Conservation (phyloP, 1,140 invertebrate genomes). For the Anastrepha obliqua region DNA sequence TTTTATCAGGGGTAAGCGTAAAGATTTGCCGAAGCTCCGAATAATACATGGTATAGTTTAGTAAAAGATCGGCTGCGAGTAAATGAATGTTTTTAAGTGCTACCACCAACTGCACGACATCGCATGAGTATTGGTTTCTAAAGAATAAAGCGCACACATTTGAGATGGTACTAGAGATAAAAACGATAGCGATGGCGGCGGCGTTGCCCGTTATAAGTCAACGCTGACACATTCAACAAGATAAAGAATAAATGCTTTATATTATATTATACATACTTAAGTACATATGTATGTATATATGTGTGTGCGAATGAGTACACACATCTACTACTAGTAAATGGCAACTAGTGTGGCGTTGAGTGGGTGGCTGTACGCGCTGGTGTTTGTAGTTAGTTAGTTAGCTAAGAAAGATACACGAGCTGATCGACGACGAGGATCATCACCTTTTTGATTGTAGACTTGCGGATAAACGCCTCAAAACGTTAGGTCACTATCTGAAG, state of each 20-base stretch:
- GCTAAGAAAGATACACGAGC: neutral
- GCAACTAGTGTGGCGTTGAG: neutral
- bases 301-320: neutral
- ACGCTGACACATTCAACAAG: neutral
- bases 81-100: neutral
- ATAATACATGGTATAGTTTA: neutral
- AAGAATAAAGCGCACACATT: slow-evolving; percentile 2
- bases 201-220: neutral
- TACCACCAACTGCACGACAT: neutral
- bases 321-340: too few species aligned
- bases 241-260: neutral
- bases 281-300: neutral
- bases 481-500: slow-evolving; percentile 15
- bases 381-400: neutral
- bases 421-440: neutral
- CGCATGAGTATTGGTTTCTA: neutral
- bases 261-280: neutral
- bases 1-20: too few species aligned
- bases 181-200: neutral
- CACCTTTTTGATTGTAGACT: slow-evolving; percentile 7
- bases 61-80: neutral
- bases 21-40: neutral
- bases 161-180: neutral
- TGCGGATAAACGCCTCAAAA: slow-evolving; percentile 23
- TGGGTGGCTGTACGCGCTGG: neutral